A percentile compares a stretch with the other conserved stretches of the same genome.
Evolutionary conservation across 2,113 vertebrate genomes (phyloP).

Genomic region (Osmerus mordax): DNA sequence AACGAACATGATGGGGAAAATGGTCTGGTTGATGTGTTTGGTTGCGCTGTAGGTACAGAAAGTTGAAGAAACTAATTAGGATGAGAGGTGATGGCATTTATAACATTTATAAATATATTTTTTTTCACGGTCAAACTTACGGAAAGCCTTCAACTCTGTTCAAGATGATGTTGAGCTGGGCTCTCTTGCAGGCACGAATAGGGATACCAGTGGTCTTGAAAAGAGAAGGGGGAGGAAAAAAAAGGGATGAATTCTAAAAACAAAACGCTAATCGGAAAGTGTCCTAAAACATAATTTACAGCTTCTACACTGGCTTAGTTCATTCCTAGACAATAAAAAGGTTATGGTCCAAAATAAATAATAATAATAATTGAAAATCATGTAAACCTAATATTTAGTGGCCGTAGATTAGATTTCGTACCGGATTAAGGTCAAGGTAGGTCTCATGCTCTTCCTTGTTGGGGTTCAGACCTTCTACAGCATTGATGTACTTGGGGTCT

Average conservation of each 20-base stretch:
- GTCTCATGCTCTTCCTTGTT: conserved; percentile 89
- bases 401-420: conserved; percentile 53
- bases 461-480: conserved; percentile 85
- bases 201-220: conserved; percentile 72
- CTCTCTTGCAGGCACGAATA: conserved; percentile 76
- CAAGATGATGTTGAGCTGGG: conserved; percentile 75
- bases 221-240: background rate
- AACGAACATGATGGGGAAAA: conserved; percentile 80
- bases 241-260: too few relatives aligned
- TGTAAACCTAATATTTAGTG: background rate
- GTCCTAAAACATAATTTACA: conserved; percentile 76
- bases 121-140: conserved; percentile 58
- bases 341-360: background rate
- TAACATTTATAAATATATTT: too few relatives aligned
- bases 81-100: background rate
- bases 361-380: background rate
- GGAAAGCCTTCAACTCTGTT: conserved; percentile 71
- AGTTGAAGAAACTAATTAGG: background rate
- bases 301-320: conserved; percentile 86
- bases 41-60: conserved; percentile 58
- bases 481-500: conserved; percentile 78
- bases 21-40: conserved; percentile 66
- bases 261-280: too few relatives aligned
- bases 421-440: conserved; percentile 92
- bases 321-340: background rate